Conservation (phyloP, 1,140 invertebrate genomes). For the Halictus rubicundus region DNA sequence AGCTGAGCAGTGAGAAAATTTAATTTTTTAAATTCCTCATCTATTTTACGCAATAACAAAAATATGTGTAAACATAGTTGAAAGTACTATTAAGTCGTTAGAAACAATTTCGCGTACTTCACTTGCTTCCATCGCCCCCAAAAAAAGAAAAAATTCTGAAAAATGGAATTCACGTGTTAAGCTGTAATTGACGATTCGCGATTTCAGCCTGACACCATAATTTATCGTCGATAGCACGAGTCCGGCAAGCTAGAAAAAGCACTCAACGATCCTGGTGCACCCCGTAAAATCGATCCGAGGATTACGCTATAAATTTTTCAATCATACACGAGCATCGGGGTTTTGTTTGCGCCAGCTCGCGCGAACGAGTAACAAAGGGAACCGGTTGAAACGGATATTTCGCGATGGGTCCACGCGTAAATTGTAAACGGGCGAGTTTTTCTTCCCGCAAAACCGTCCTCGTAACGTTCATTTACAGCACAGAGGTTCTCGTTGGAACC, state of each 20-base stretch:
- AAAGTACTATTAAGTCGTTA: no score
- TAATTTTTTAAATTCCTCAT: no score
- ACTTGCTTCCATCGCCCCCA: no score
- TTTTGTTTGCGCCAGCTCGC: not conserved
- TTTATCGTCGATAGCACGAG: not conserved
- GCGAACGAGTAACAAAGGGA: not conserved
- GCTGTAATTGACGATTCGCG: no score
- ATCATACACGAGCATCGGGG: not conserved
- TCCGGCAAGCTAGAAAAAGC: not conserved
- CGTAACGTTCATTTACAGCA: no score
- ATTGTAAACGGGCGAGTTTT: not conserved
- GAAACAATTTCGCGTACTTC: no score
- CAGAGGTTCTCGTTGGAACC: no score
- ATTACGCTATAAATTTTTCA: constrained; percentile 24
- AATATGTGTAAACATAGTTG: no score
- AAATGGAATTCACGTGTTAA: no score
- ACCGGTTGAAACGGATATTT: not conserved
- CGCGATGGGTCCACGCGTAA: not conserved
- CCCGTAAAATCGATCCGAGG: not conserved
- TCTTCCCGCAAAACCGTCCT: not conserved
- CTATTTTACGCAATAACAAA: no score
- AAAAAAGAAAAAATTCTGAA: no score
- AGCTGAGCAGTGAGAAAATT: no score
- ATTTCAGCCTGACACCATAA: not conserved
- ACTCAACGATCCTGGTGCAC: not conserved